Base-by-base conservation (phyloP, 2,888 invertebrate species). In the Orgyia antiqua region DNA sequence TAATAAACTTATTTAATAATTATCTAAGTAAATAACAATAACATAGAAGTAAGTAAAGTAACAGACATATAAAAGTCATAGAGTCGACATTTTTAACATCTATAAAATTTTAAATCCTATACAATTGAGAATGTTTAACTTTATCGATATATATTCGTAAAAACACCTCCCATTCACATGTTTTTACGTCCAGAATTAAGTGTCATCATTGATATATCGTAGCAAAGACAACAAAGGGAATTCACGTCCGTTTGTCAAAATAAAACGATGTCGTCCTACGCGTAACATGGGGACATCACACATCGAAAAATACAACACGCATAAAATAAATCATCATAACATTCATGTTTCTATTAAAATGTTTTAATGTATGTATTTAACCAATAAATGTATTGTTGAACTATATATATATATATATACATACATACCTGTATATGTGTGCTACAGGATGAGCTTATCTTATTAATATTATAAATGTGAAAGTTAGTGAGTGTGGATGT, bases 191-290 rank as follows among this genome's bases (percentile, higher is more conserved):
- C 55, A 64, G 65, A 69, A 68, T 67, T 60, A 61, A 58, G 59
- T 71, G 71, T 74, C 74, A 67, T 57, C 62, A 54, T 64, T 79
- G 80, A 82, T 82, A 70, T 79, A 83, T 78, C 50, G 72, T 60
- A 62, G 62, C 61, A 65, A 65, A 70, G 57, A 67, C 66, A 74
- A 82, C 78, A 82, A 79, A 77, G 69, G 60, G 64, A 66, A 60
- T 69, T 57, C 64, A 68, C 63, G 67, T 69, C 59, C 67, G 74
- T 72, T 70, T 75, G 80, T 78, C 79, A 78, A 77, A 82, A 83
- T 80, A 84, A 72, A 80, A 77, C 70, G 68, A 60, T 55, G 54
- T 65, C 72, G 51, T 68, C 76, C 77, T 72, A 80, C 76, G 68
- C 73, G 69, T 68, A 68, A 74, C 70, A 65, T 61, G 66, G 51